Evolutionary conservation across 2,797 vertebrate genomes (phyloP).

Genomic region (Anguilla anguilla): DNA sequence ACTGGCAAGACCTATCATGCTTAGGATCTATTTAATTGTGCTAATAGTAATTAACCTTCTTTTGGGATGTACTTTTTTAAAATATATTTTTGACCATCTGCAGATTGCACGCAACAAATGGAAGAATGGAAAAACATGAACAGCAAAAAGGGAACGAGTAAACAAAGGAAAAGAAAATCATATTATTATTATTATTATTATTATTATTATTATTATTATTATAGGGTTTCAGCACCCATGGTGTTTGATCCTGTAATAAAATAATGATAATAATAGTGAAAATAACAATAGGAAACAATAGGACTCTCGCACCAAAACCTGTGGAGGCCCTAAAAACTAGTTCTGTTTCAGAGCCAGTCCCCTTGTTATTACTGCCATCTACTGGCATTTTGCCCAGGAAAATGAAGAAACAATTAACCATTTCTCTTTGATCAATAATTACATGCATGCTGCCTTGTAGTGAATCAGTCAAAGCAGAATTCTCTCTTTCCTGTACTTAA

Average conservation of each 20-base stretch:
- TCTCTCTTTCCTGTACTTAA: background rate
- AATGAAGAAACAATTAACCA: background rate
- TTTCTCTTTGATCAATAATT: background rate
- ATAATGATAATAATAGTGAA: no score
- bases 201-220: no score
- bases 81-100: background rate
- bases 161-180: background rate
- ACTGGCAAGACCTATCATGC: background rate
- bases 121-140: background rate
- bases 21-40: background rate
- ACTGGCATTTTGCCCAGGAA: background rate
- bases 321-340: background rate
- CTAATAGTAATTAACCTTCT: background rate
- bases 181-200: no score
- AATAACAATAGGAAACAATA: no score
- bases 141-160: background rate
- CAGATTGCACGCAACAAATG: background rate
- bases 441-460: background rate
- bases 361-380: constrained; percentile 6
- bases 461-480: background rate
- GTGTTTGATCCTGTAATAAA: no score
- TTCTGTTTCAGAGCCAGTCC: background rate
- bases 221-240: no score
- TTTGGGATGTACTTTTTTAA: background rate
- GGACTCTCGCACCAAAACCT: no score